These are phyloP conservation scores for Xylocopa sonorina DNA, from an alignment of 1,140 invertebrate genomes.

Conservation along the genomic window DNA sequence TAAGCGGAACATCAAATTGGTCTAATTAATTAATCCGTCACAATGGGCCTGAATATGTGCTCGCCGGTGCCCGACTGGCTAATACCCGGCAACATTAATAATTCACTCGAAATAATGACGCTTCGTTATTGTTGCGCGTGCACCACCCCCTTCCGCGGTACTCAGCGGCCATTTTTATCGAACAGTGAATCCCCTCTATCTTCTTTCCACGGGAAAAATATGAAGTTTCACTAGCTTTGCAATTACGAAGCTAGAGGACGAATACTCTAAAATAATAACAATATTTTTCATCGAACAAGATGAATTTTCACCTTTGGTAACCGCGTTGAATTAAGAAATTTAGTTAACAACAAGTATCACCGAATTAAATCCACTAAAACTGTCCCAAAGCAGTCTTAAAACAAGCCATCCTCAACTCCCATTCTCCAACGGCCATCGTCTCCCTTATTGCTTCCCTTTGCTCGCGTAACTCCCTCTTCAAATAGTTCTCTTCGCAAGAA, in stretches of 20 bases:
- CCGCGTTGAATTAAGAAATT: too few species aligned
- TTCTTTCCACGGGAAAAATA: too few species aligned
- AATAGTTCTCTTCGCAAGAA: not conserved
- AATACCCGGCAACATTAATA: slow-evolving; percentile 24
- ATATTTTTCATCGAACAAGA: too few species aligned
- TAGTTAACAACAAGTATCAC: too few species aligned
- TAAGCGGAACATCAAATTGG: slow-evolving; percentile 43
- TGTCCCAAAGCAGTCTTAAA: not conserved
- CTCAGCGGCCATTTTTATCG: not conserved
- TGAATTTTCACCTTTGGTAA: too few species aligned
- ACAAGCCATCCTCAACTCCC: not conserved
- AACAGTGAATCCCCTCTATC: too few species aligned
- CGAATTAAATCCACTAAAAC: too few species aligned
- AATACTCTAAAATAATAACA: too few species aligned
- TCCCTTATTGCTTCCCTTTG: not conserved
- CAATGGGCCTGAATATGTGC: slow-evolving; percentile 13
- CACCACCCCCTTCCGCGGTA: not conserved
- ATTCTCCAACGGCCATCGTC: not conserved
- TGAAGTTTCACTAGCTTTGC: too few species aligned
- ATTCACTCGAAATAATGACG: slow-evolving; percentile 27
- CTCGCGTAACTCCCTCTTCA: not conserved
- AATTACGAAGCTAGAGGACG: too few species aligned
- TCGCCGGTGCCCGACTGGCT: not conserved
- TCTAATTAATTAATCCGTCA: slow-evolving; percentile 42
- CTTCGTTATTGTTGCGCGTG: not conserved